A percentile compares a stretch with the other conserved stretches of the same genome.
These are phyloP conservation scores for Vireo griseus DNA, from an alignment of 2,797 vertebrate genomes.

Conservation along the genomic window DNA sequence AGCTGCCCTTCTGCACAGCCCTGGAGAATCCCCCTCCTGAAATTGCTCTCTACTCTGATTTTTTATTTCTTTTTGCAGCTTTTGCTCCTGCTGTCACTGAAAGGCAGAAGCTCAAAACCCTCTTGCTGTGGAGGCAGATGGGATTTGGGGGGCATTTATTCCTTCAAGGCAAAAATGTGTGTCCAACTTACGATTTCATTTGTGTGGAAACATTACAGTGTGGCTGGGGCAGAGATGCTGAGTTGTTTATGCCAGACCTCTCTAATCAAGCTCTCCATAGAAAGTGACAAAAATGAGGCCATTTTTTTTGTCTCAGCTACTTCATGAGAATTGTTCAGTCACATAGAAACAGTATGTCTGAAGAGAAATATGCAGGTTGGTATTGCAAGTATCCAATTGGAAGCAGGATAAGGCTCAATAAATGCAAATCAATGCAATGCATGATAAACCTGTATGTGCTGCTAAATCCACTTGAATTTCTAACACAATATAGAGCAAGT, in stretches of 20 bases:
- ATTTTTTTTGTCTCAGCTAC: background rate
- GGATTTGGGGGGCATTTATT: background rate
- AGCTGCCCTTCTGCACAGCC: background rate
- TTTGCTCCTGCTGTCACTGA: background rate
- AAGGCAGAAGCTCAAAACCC: background rate
- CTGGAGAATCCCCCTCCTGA: background rate
- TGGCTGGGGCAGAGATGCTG: background rate
- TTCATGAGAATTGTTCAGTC: background rate
- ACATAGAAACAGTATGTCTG: background rate
- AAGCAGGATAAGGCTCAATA: background rate
- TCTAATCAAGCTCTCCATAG: background rate
- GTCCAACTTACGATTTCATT: background rate
- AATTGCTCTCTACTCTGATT: background rate
- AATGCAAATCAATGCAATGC: background rate
- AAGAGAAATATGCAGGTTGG: background rate
- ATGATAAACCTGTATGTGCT: background rate
- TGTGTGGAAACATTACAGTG: background rate
- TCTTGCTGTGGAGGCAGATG: background rate
- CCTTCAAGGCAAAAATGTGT: background rate
- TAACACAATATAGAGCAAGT: background rate
- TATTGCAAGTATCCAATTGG: background rate
- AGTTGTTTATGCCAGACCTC: background rate
- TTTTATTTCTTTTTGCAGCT: background rate
- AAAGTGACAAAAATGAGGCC: background rate
- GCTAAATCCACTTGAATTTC: background rate